Conservation (phyloP, 2,113 vertebrate genomes). For the Anas platyrhynchos region DNA sequence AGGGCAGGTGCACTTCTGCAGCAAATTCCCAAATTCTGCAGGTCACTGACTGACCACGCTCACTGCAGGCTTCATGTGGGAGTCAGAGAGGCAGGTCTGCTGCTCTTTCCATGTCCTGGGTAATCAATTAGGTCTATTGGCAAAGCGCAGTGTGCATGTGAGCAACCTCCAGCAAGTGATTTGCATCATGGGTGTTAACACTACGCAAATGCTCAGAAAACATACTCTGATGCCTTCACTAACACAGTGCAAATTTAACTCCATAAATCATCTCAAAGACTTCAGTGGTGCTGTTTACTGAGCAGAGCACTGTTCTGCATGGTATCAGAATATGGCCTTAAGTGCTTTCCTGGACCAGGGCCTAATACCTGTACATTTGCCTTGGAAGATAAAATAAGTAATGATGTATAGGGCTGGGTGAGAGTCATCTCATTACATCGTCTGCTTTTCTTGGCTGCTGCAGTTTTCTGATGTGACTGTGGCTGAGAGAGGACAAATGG, state of each 20-base stretch:
- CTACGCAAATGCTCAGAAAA: neutral
- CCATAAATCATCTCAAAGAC: neutral
- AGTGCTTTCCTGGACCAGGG: conserved; percentile 61
- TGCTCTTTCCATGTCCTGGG: neutral
- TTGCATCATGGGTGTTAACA: neutral
- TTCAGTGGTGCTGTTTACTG: neutral
- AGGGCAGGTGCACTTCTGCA: neutral
- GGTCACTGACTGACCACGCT: neutral
- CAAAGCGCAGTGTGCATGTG: neutral
- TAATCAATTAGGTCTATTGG: neutral
- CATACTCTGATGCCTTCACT: neutral
- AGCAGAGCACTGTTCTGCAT: neutral
- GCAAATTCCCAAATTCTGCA: neutral
- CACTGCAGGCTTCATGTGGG: neutral
- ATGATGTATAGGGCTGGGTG: conserved; percentile 49
- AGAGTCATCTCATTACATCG: conserved; percentile 49
- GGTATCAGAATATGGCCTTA: conserved; percentile 32
- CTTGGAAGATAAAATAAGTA: conserved; percentile 48
- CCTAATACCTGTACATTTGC: conserved; percentile 47
- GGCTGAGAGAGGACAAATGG: neutral
- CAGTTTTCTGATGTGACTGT: neutral
- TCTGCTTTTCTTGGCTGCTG: conserved; percentile 57
- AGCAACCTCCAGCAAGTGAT: neutral
- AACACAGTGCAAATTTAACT: neutral
- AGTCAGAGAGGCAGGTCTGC: neutral